These are phyloP conservation scores for Pseudorasbora parva DNA, from an alignment of 2,113 vertebrate species.

Conservation along the genomic window DNA sequence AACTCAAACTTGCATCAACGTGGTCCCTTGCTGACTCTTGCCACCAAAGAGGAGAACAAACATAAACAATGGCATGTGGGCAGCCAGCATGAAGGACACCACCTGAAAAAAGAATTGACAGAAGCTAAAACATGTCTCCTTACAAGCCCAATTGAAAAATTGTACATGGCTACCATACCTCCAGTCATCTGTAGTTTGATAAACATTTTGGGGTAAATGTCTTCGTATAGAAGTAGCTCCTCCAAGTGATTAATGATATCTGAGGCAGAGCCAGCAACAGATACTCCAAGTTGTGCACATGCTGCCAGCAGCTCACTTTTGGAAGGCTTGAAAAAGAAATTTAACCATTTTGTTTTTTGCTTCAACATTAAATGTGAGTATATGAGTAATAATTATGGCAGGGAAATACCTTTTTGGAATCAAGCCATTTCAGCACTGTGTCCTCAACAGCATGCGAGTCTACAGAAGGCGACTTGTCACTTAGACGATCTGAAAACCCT, in stretches of 20 bases:
- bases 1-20: conserved; percentile 25
- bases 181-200: conserved; percentile 32
- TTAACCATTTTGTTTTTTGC: too few relatives aligned
- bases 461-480: not conserved
- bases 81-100: conserved; percentile 22
- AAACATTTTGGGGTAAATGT: conserved; percentile 49
- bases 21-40: conserved; percentile 41
- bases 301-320: too few relatives aligned
- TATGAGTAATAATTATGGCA: not conserved
- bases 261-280: not conserved
- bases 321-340: too few relatives aligned
- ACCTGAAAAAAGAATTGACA: not conserved
- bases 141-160: too few relatives aligned
- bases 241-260: conserved; percentile 37
- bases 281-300: too few relatives aligned
- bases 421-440: not conserved
- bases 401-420: not conserved
- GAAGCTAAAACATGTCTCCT: not conserved
- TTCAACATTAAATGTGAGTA: not conserved
- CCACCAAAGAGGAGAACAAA: conserved; percentile 41
- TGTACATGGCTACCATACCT: not conserved
- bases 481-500: not conserved
- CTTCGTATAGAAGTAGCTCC: conserved; percentile 45
- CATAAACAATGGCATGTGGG: conserved; percentile 13
- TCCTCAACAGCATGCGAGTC: not conserved